Evolutionary conservation across 2,797 vertebrate species (phyloP).

Genomic region (Lerista edwardsae): DNA sequence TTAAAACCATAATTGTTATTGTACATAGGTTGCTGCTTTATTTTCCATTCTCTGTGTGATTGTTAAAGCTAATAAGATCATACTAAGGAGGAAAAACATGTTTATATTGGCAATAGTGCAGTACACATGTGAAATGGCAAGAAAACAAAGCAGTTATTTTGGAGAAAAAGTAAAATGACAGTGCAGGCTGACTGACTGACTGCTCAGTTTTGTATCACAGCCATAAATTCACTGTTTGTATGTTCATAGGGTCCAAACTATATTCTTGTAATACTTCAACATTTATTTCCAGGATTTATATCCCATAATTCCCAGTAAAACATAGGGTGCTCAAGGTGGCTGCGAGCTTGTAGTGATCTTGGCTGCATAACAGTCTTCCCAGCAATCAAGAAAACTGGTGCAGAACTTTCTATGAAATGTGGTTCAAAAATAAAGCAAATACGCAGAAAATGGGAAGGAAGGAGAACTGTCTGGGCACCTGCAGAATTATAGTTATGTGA

Average conservation of each 20-base stretch:
- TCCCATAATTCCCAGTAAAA: no score
- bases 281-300: not conserved
- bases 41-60: not conserved
- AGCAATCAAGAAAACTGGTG: not conserved
- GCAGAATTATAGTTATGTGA: not conserved
- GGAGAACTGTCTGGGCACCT: not conserved
- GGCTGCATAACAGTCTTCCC: not conserved
- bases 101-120: not conserved
- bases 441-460: not conserved
- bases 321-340: not conserved
- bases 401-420: not conserved
- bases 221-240: not conserved
- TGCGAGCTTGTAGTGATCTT: not conserved
- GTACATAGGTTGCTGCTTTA: not conserved
- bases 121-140: not conserved
- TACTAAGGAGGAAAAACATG: conserved; percentile 14
- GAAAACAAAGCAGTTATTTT: not conserved
- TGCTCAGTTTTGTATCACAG: not conserved
- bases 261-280: not conserved
- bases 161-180: not conserved
- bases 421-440: not conserved
- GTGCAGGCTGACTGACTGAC: conserved; percentile 5
- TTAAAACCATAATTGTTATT: conserved; percentile 12
- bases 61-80: conserved; percentile 2
- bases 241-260: not conserved